phyloP scores from a whole-genome alignment of 2,797 vertebrate species.

The Urophycis tenuis region DNA sequence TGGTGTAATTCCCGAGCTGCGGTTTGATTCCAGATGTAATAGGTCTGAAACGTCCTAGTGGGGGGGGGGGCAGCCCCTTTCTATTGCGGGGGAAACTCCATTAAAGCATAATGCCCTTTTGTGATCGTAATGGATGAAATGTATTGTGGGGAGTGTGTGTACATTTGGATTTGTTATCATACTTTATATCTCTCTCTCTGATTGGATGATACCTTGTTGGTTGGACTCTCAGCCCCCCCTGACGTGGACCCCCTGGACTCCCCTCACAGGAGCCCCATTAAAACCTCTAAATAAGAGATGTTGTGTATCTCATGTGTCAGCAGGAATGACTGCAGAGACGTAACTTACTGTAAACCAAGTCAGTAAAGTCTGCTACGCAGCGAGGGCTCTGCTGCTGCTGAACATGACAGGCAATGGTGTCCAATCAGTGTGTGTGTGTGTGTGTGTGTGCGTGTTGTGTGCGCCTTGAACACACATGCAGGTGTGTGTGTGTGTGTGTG shows the following conservation, averaged over 20 bases:
- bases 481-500: conserved; percentile 2
- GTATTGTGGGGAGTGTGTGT: conserved; percentile 60
- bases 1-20: conserved; percentile 59
- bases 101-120: conserved; percentile 66
- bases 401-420: conserved; percentile 39
- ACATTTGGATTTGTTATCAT: conserved; percentile 37
- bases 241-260: conserved; percentile 33
- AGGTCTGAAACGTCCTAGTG: conserved; percentile 59
- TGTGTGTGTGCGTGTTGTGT: conserved; percentile 14
- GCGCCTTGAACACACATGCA: too few species aligned
- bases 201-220: conserved; percentile 22
- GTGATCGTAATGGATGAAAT: conserved; percentile 62
- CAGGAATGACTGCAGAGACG: conserved; percentile 43
- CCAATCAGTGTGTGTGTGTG: conserved; percentile 20
- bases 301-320: conserved; percentile 54
- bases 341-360: conserved; percentile 43
- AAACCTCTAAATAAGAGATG: conserved; percentile 60
- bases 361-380: conserved; percentile 26
- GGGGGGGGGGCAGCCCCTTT: conserved; percentile 48
- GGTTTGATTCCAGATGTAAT: conserved; percentile 65
- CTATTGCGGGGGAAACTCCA: conserved; percentile 61
- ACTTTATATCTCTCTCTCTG: conserved; percentile 56
- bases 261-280: conserved; percentile 50
- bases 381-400: conserved; percentile 51
- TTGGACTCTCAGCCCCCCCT: conserved; percentile 54